phyloP scores from a whole-genome alignment of 2,797 vertebrate species.

The Anniella stebbinsi region DNA sequence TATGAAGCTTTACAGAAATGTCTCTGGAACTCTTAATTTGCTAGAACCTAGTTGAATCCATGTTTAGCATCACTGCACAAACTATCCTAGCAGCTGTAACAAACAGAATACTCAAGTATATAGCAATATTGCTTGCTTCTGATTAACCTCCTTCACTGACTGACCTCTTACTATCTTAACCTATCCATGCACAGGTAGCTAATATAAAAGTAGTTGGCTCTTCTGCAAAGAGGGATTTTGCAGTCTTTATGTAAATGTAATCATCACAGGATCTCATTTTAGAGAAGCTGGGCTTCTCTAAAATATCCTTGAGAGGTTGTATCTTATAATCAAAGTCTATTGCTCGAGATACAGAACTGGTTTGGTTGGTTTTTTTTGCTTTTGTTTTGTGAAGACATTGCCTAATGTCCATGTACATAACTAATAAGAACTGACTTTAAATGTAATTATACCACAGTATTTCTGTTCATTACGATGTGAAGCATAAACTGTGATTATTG shows the following conservation, averaged over 20 bases:
- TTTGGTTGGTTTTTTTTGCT: slow-evolving; percentile 5
- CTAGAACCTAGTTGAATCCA: slow-evolving; percentile 68
- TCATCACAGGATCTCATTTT: slow-evolving; percentile 28
- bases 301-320: not conserved
- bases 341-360: slow-evolving; percentile 22
- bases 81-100: slow-evolving; percentile 59
- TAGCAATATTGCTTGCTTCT: slow-evolving; percentile 35
- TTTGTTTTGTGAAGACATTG: slow-evolving; percentile 17
- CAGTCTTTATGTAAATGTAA: slow-evolving; percentile 25
- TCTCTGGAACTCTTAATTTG: slow-evolving; percentile 51
- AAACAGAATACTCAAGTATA: slow-evolving; percentile 67
- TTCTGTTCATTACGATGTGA: not conserved
- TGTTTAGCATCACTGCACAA: slow-evolving; percentile 67
- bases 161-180: slow-evolving; percentile 67
- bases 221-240: slow-evolving; percentile 44
- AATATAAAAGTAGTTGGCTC: slow-evolving; percentile 52
- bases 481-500: not conserved
- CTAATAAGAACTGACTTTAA: slow-evolving; percentile 3
- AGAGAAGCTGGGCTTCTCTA: slow-evolving; percentile 13
- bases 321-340: slow-evolving; percentile 33
- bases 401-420: slow-evolving; percentile 11
- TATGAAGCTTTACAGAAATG: slow-evolving; percentile 6
- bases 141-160: slow-evolving; percentile 60
- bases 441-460: slow-evolving; percentile 8
- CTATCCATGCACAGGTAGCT: slow-evolving; percentile 63